Evolutionary conservation across 2,113 vertebrate species (phyloP).

Genomic region (Heteronetta atricapilla): DNA sequence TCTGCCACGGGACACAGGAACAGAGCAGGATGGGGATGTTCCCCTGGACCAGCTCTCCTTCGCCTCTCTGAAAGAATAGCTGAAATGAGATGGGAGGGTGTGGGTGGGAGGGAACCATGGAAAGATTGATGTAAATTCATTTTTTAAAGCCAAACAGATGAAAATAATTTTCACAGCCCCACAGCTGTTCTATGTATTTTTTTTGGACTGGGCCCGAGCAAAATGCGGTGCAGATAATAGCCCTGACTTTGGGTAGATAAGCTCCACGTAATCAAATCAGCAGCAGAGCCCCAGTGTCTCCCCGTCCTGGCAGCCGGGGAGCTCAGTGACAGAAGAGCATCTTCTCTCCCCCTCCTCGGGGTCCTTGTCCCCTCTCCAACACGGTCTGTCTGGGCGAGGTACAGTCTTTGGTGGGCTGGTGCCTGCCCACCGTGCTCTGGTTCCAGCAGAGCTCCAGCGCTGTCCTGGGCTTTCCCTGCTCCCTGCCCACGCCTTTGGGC

Average conservation of each 20-base stretch:
- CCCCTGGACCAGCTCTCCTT: background rate
- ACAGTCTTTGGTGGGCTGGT: rapidly evolving
- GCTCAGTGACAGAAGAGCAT: background rate
- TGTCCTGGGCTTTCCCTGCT: background rate
- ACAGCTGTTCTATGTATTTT: constrained; percentile 74
- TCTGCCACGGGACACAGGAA: constrained; percentile 7
- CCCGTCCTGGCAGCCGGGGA: background rate
- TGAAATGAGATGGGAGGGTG: constrained; percentile 30
- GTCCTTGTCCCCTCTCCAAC: background rate
- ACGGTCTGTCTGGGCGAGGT: background rate
- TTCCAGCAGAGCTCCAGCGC: background rate
- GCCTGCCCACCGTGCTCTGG: background rate
- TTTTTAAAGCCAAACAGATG: constrained; percentile 78
- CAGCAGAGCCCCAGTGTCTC: background rate
- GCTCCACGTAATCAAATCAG: background rate
- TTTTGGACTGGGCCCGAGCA: constrained; percentile 54
- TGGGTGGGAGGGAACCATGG: constrained; percentile 68
- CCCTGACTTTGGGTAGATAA: background rate
- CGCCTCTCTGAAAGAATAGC: constrained; percentile 30
- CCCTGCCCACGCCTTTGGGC: background rate
- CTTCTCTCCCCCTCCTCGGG: background rate
- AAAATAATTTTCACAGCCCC: constrained; percentile 79
- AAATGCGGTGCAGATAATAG: constrained; percentile 49
- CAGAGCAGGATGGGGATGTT: background rate
- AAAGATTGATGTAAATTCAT: constrained; percentile 80